Percentiles rank a stretch among this genome's conserved stretches.
These are phyloP conservation scores for Lasioglossum malachurum DNA, from an alignment of 2,888 invertebrate genomes.

Conservation along the genomic window DNA sequence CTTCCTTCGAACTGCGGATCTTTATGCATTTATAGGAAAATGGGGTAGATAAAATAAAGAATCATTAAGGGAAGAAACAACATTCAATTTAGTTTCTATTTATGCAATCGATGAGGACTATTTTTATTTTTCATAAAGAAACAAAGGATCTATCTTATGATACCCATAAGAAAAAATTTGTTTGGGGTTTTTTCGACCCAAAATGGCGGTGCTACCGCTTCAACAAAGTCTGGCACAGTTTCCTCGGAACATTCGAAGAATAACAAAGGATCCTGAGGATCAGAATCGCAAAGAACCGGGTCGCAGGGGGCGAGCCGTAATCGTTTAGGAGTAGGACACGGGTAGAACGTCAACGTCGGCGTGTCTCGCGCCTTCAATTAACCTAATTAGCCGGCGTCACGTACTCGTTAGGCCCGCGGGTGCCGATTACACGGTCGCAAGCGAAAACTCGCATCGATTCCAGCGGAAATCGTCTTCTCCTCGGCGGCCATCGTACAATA, in stretches of 20 bases:
- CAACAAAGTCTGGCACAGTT: background rate
- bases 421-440: constrained; percentile 26
- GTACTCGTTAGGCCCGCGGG: constrained; percentile 55
- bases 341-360: constrained; percentile 39
- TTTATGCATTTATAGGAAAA: too few relatives aligned
- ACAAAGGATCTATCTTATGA: too few relatives aligned
- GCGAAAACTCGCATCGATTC: constrained; percentile 45
- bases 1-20: too few relatives aligned
- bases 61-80: too few relatives aligned
- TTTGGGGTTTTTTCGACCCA: too few relatives aligned
- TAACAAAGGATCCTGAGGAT: constrained; percentile 31
- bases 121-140: too few relatives aligned
- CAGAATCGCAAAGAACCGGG: constrained; percentile 38
- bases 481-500: background rate
- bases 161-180: too few relatives aligned
- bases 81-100: too few relatives aligned
- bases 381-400: constrained; percentile 72
- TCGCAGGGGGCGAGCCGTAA: constrained; percentile 12
- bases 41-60: too few relatives aligned
- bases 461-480: constrained; percentile 44
- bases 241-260: background rate
- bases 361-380: constrained; percentile 70
- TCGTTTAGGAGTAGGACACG: constrained; percentile 50
- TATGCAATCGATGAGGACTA: too few relatives aligned
- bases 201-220: too few relatives aligned